These are phyloP conservation scores for Chunga burmeisteri DNA, from an alignment of 2,113 vertebrate species.

Conservation along the genomic window DNA sequence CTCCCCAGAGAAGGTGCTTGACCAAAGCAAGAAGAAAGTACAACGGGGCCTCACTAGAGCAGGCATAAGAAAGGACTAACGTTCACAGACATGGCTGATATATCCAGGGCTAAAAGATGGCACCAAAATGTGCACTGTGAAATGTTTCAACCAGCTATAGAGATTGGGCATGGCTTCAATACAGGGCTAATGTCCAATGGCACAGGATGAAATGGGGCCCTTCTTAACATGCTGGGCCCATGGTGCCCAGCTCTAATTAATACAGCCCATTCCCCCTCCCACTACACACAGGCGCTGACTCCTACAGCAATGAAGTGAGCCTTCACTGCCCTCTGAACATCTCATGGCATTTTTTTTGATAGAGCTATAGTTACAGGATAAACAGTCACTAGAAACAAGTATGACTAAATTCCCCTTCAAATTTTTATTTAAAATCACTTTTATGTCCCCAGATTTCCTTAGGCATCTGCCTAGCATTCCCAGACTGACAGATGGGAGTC, in stretches of 20 bases:
- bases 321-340: background rate
- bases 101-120: background rate
- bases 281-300: background rate
- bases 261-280: background rate
- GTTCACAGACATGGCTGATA: background rate
- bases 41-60: background rate
- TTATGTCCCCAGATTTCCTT: background rate
- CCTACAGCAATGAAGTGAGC: background rate
- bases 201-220: background rate
- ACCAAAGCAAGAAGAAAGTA: background rate
- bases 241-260: background rate
- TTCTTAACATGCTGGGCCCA: background rate
- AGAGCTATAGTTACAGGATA: slow-evolving; percentile 19
- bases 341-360: background rate
- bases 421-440: background rate
- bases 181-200: background rate
- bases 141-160: background rate
- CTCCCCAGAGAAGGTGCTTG: background rate
- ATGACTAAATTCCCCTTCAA: background rate
- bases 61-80: background rate
- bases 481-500: slow-evolving; percentile 23
- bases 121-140: background rate
- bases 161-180: background rate
- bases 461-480: background rate
- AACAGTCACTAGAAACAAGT: background rate